phyloP scores from a whole-genome alignment of 2,797 vertebrate species.

The Mormyrops boulengeri region DNA sequence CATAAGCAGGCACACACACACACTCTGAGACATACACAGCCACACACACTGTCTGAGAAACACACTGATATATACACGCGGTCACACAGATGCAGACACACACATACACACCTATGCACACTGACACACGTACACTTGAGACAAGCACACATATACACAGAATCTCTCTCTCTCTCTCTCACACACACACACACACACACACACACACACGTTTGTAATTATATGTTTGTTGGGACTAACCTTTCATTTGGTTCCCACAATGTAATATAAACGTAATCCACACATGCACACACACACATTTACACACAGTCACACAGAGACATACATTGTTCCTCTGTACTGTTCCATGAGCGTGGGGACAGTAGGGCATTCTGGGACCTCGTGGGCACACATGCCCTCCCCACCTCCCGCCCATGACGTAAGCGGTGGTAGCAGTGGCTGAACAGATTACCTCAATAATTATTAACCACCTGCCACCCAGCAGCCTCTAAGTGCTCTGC shows the following conservation, averaged over 20 bases:
- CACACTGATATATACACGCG: background rate
- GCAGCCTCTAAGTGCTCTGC: background rate
- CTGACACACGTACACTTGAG: background rate
- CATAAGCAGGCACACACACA: background rate
- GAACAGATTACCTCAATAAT: conserved; percentile 51
- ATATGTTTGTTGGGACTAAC: background rate
- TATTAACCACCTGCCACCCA: conserved; percentile 43
- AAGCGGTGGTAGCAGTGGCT: conserved; percentile 47
- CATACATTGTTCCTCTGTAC: conserved; percentile 46
- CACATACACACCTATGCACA: background rate
- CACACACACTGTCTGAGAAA: conserved; percentile 24
- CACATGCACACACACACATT: conserved; percentile 29
- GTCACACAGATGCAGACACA: background rate
- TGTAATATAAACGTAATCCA: background rate
- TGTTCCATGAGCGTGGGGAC: conserved; percentile 49
- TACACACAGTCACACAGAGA: conserved; percentile 30
- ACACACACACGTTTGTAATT: background rate
- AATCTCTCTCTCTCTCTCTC: too few species aligned
- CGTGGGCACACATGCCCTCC: conserved; percentile 12
- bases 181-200: conserved; percentile 26
- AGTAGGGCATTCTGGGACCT: conserved; percentile 45
- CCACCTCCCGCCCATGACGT: conserved; percentile 36
- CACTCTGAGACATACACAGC: conserved; percentile 7
- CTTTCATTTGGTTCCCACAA: background rate
- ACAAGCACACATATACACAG: conserved; percentile 18